Percentiles rank a stretch among this genome's conserved stretches.
phyloP scores from a whole-genome alignment of 2,797 vertebrate genomes.

The Anguilla marmorata region DNA sequence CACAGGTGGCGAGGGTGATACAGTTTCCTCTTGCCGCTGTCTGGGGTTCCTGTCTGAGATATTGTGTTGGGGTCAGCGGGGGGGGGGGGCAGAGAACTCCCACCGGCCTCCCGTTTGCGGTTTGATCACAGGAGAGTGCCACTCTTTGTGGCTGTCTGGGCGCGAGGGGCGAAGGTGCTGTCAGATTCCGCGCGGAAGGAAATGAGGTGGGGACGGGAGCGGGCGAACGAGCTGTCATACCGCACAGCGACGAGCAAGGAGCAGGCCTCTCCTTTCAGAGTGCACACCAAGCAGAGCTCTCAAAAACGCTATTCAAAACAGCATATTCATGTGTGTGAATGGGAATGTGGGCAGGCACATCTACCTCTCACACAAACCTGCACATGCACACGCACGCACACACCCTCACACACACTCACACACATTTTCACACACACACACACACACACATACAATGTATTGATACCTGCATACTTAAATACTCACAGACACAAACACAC shows the following conservation, averaged over 20 bases:
- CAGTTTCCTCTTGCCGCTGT: slow-evolving; percentile 18
- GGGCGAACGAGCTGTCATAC: slow-evolving; percentile 37
- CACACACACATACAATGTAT: background rate
- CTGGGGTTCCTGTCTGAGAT: slow-evolving; percentile 28
- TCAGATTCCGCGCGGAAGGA: background rate
- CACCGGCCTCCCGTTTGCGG: background rate
- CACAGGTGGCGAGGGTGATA: slow-evolving; percentile 20
- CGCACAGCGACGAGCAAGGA: slow-evolving; percentile 11
- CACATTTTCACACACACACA: background rate
- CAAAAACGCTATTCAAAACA: background rate
- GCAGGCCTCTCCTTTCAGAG: slow-evolving; percentile 17
- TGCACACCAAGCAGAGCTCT: background rate
- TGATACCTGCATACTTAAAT: background rate
- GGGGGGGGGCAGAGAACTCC: slow-evolving; percentile 7
- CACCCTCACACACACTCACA: background rate
- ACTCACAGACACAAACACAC: background rate
- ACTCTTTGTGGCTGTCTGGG: slow-evolving; percentile 2
- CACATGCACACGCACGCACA: background rate
- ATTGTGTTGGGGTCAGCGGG: background rate
- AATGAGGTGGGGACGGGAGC: slow-evolving; percentile 9
- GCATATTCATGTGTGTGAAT: background rate
- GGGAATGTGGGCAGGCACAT: background rate
- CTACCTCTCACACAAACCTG: background rate
- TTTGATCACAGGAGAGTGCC: background rate
- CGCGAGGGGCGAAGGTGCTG: background rate